Base-by-base conservation (phyloP, 1,140 invertebrate species). In the Leptopilina boulardi region DNA sequence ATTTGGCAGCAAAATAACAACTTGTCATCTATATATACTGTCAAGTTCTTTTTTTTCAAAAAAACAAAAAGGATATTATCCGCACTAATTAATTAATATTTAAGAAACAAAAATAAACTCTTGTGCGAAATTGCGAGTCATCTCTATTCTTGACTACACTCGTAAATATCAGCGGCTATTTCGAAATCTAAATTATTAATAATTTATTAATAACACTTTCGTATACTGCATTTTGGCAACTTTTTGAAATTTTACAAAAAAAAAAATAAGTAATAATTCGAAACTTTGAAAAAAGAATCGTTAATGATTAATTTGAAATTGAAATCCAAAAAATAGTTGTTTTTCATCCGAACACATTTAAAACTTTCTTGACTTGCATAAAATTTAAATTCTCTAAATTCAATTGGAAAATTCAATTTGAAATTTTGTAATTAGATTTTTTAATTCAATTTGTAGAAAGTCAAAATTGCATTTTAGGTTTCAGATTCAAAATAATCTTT, bases 61-160 rank as follows among this genome's bases (percentile, higher is more conserved):
- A 18, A 54, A 54, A 54, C 10, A 38, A 51, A 51, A 11, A 42
- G 38, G 15, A 59, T 59, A 21, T 9, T 30, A 66, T 34, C 56
- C 9, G n/a, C n/a, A 11, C 59, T 30, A 30, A 66, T 66, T 34
- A 66, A 30, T 34, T n/a, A n/a, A n/a, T n/a, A n/a, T 66, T 66
- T 30, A 66, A 9, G 59, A n/a, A 30, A n/a, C 13, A 66, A 66
- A 66, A 66, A 13, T 30, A 30, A 13, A 66, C 26, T 66, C 23
- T 66, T 30, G 59, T 66, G 59, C 59, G 56, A 66, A 66, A 66
- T 30, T 66, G 56, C 56, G 59, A 30, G 59, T 66, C 59, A 66
- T 30, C 23, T 30, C 23, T 30, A 30, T 66, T 66, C 59, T 23
- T 30, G 59, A 66, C 26, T 66, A 66, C n/a, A 51, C 47, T 51